Evolutionary conservation across 92 coral and sea anemone genomes (phyloP).

Genomic region (Porites rus): DNA sequence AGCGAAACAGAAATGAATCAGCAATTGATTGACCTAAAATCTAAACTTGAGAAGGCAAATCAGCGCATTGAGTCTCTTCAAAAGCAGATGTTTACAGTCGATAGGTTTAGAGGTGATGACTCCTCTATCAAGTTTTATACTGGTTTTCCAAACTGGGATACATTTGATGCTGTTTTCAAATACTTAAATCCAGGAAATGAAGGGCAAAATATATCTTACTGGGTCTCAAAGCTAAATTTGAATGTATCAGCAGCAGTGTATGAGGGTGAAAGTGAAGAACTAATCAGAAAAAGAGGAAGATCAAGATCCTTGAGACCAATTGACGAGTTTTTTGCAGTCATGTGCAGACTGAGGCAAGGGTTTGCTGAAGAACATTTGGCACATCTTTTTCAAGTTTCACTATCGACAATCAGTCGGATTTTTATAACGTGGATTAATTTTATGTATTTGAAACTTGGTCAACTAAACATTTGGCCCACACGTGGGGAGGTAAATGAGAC

Average conservation of each 20-base stretch:
- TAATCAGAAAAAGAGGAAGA: slow-evolving; percentile 27
- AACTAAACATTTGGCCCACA: slow-evolving; percentile 55
- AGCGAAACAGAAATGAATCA: slow-evolving; percentile 2
- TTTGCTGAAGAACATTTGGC: slow-evolving; percentile 57
- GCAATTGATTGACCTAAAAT: slow-evolving; percentile 31
- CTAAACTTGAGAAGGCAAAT: slow-evolving; percentile 15
- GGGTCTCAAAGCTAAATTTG: slow-evolving; percentile 5
- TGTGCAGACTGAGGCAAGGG: slow-evolving; percentile 61
- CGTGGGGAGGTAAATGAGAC: slow-evolving; percentile 32
- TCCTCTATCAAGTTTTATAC: slow-evolving; percentile 48
- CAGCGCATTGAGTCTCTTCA: slow-evolving; percentile 22
- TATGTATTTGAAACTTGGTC: slow-evolving; percentile 53
- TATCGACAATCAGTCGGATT: slow-evolving; percentile 57
- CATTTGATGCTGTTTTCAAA: slow-evolving; percentile 39
- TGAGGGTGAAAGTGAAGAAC: neutral
- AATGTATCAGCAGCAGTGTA: neutral
- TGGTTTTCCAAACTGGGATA: slow-evolving; percentile 62
- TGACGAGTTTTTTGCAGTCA: slow-evolving; percentile 51
- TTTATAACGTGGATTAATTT: slow-evolving; percentile 61
- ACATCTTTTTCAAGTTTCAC: slow-evolving; percentile 56
- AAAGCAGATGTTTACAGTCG: slow-evolving; percentile 29
- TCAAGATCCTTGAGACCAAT: slow-evolving; percentile 49
- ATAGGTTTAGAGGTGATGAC: slow-evolving; percentile 15
- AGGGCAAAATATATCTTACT: no score
- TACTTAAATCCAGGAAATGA: slow-evolving; percentile 52